Base-by-base conservation (phyloP, 2,797 vertebrate genomes). In the Periophthalmus magnuspinnatus region DNA sequence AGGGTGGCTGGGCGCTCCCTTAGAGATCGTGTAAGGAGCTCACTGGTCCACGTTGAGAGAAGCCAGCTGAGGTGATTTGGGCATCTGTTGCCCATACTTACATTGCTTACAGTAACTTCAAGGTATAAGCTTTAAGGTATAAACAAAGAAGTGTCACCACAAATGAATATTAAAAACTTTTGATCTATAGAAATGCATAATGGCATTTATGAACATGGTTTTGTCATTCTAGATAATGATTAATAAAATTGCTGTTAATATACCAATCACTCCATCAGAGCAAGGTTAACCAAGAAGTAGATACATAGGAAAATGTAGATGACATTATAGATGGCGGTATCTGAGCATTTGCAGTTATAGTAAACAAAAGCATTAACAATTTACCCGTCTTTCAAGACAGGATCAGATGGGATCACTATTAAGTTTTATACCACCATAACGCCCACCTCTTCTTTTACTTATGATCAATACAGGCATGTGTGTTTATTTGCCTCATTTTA, bases 401-500 rank as follows among this genome's bases (percentile, higher is more conserved):
- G 41, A 4, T 28, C 13, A 32, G 11, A 57, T 57, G 7, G 41
- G 11, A 45, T 55, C 1, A 11, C 6, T 57, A 32, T 57, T 32
- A 17, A 28, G 14, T 28, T 57, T 17, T 57, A 57, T 24, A 22
- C 56, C 21, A 28, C 56, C 55, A 57, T 9, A 32, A 16, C 13
- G 22, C 24, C 24, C 13, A 22, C 54, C 21, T 56, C 22, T n/a
- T 17, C 48, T 56, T 56, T 22, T 3, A 55, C 52, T 55, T 24
- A 10, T 54, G 22, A 56, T 56, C 21, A 28, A 58, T 34, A n/a
- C 57, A 34, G 9, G 11, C 59, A 61, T 21, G 10, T 4, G 11
- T 22, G 34, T 61, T 61, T 64, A 60, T 64, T 58, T 61, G 17
- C 65, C 16, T 38, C 5, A 11, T 65, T 54, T 76, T 32, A 64